A percentile compares a stretch with the other conserved stretches of the same genome.
Conservation (phyloP, 2,888 invertebrate genomes). For the Acronicta aceris region DNA sequence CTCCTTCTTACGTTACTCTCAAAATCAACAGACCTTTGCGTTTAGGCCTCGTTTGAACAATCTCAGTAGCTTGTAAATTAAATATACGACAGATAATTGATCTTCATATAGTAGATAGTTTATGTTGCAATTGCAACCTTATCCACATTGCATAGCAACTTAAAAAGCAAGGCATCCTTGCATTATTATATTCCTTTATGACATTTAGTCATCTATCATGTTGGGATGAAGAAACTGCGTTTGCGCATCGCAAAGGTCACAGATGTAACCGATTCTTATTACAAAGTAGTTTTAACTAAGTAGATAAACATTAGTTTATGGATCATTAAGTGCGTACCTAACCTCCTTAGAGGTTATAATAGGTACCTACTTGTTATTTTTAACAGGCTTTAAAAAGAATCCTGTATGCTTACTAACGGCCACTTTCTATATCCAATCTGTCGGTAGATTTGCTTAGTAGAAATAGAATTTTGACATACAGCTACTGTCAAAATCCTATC, state of each 20-base stretch:
- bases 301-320: slow-evolving; percentile 21
- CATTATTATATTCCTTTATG: slow-evolving; percentile 17
- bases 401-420: no score
- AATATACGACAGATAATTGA: slow-evolving; percentile 1
- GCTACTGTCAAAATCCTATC: no score
- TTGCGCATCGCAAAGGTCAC: slow-evolving; percentile 51
- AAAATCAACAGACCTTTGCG: slow-evolving; percentile 39
- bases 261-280: slow-evolving; percentile 42
- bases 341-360: neutral
- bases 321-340: slow-evolving; percentile 11
- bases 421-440: no score
- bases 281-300: slow-evolving; percentile 18
- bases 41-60: slow-evolving; percentile 10
- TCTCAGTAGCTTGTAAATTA: slow-evolving; percentile 5
- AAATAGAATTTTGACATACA: no score
- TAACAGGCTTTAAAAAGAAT: no score
- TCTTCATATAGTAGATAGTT: neutral
- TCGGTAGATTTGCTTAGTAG: no score
- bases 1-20: slow-evolving; percentile 20
- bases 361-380: no score
- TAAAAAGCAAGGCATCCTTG: neutral
- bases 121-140: neutral
- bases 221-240: slow-evolving; percentile 46
- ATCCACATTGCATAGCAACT: neutral
- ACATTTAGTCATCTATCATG: slow-evolving; percentile 40